Conservation (phyloP, 2,797 vertebrate genomes). For the Loriculus beryllinus region DNA sequence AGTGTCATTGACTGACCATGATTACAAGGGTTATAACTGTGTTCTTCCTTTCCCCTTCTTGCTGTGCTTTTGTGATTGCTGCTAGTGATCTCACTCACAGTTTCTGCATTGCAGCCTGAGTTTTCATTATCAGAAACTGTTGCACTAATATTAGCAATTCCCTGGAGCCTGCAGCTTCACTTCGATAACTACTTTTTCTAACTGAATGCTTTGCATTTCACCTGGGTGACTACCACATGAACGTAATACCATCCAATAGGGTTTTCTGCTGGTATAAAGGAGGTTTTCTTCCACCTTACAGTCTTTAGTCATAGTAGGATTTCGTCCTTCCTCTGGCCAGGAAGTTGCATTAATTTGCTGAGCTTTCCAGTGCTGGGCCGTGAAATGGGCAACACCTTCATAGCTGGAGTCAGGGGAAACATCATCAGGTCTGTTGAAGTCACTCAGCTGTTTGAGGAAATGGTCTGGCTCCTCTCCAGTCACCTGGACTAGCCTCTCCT, state of each 20-base stretch:
- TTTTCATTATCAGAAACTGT: neutral
- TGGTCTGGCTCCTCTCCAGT: rapidly evolving
- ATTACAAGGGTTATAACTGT: neutral
- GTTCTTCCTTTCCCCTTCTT: neutral
- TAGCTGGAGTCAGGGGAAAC: neutral
- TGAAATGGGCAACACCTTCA: neutral
- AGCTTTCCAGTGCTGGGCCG: neutral
- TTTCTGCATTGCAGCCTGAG: neutral
- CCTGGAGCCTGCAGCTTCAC: neutral
- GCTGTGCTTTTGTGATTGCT: neutral
- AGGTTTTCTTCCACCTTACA: neutral
- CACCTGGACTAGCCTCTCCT: rapidly evolving
- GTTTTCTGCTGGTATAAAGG: neutral
- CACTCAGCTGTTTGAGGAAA: neutral
- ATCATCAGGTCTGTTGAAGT: neutral
- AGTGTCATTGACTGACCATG: neutral
- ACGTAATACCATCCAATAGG: neutral
- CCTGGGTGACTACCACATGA: neutral
- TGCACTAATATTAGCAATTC: neutral
- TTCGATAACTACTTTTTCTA: neutral
- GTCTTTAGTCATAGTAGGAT: neutral
- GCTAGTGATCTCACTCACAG: neutral
- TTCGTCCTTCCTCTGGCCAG: neutral
- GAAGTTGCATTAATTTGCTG: neutral
- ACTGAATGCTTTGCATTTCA: slow-evolving; percentile 14